Base-by-base conservation (phyloP, 2,113 vertebrate genomes). In the Indicator maculatus region DNA sequence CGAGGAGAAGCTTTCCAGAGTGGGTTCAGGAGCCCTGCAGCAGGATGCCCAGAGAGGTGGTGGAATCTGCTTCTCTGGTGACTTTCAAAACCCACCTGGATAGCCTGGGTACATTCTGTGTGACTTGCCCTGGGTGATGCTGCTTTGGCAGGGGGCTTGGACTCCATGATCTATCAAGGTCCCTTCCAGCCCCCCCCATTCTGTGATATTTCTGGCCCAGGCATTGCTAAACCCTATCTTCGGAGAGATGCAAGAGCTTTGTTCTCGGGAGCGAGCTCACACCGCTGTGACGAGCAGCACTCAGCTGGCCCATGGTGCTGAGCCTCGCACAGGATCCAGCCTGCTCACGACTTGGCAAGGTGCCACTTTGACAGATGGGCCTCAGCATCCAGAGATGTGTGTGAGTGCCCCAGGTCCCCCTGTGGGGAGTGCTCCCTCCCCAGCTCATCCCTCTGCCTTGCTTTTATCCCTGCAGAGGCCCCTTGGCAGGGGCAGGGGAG, bases 361-460 rank as follows among this genome's bases (percentile, higher is more conserved):
- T 61, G 87, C 47, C 96, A 72, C 59, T 73, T 11, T 10, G 5
- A 31, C 88, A 69, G 92, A 84, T 63, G 88, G 89, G 38, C 16
- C 55, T 7, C 61, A 82, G 84, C 61, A 31, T 30, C 86, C 20
- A 2, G 63, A 33, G 45, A 55, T 3, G 36, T 1, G 44, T 6
- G 76, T n/a, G 65, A 44, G n/a, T 11, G 33, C 17, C 21, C 18
- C 4, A 3, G 63, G 24, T 9, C 18, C 39, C 39, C 84, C 87
- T 6, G 2, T 6, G 2, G 61, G 81, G 59, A 69, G 15, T 3
- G 6, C 8, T 61, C 31, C 9, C 52, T 17, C 52, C 63, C 45
- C 11, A 1, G 0, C 3, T 18, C 60, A 2, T 2, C 8, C 19
- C 18, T 38, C 13, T 33, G 38, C 65, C 39, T 44, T 1, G 1